Base-by-base conservation (phyloP, 2,113 vertebrate genomes). In the Gadus chalcogrammus region DNA sequence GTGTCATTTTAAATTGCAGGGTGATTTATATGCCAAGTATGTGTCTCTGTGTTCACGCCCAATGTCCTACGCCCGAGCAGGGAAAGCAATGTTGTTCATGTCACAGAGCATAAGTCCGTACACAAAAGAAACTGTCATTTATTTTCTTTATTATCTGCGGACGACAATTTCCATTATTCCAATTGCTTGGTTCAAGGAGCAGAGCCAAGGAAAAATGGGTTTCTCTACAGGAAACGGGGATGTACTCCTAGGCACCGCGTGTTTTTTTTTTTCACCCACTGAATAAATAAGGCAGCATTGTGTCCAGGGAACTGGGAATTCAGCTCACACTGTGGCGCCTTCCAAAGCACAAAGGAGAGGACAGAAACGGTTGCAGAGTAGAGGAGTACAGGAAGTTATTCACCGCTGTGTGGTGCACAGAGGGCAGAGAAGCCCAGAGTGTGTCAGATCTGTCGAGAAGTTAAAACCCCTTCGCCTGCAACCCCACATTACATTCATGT, bases 221-320 rank as follows among this genome's bases (percentile, higher is more conserved):
- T 35, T 35, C 31, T 35, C 31, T 35, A 35, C 31, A 35, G 31
- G 31, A 78, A 79, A 84, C 79, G 65, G 79, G 79, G 80, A 65
- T 79, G 69, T 74, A 70, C 70, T 82, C 71, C 80, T 88, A 0
- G 88, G 88, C 85, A 69, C 27, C 38, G 38, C 16, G 12, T 61
- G 71, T 70, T n/a, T n/a, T n/a, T n/a, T n/a, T n/a, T n/a, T n/a
- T n/a, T 77, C 60, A 85, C 77, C 84, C 81, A 80, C 85, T 88
- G 81, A 89, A 90, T 89, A 89, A 89, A 88, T 90, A 88, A 90
- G 65, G 38, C 65, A 83, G 76, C 85, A 83, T 88, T 81, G 82
- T 90, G 85, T 87, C 87, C 31, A 79, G 87, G 87, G 85, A 65
- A 12, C 9, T 12, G 79, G 68, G 81, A 85, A 84, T 78, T 84